Base-by-base conservation (phyloP, 2,113 vertebrate genomes). In the Prochilodus magdalenae region DNA sequence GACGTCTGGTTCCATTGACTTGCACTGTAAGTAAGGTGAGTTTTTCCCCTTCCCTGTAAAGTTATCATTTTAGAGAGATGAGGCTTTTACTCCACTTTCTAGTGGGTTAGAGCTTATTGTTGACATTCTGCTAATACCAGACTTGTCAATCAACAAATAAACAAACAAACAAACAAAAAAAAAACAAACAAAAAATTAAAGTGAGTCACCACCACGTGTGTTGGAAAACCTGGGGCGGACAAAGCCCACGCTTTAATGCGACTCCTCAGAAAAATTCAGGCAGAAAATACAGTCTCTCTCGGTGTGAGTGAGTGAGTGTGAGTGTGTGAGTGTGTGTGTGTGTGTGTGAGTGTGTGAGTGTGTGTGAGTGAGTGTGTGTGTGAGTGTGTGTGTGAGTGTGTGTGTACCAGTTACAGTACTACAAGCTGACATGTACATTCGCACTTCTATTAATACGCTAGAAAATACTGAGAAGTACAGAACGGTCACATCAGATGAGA, bases 251-350 rank as follows among this genome's bases (percentile, higher is more conserved):
- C 92, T 93, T 63, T 93, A 93, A 92, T 94, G 63, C 27, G 90
- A 91, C 86, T 91, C 86, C 86, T 84, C 55, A 84, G 91, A 92
- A 92, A 92, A 92, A 89, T 86, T 89, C 75, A 88, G 88, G 90
- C 91, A 90, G 87, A 93, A 93, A 93, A 92, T 90, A 91, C 91
- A 91, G 90, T 91, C 88, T 89, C 83, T 88, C 87, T 84, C 79
- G 84, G 85, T 82, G n/a, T n/a, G n/a, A n/a, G n/a, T n/a, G n/a
- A n/a, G n/a, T n/a, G n/a, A n/a, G n/a, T n/a, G n/a, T n/a, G n/a
- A n/a, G n/a, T n/a, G n/a, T n/a, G n/a, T n/a, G n/a, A n/a, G n/a
- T n/a, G n/a, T n/a, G n/a, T n/a, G n/a, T n/a, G n/a, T n/a, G n/a
- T n/a, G n/a, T n/a, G n/a, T n/a, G n/a, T n/a, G n/a, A n/a, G n/a